A percentile compares a stretch with the other conserved stretches of the same genome.
Evolutionary conservation across 2,797 vertebrate species (phyloP).

Genomic region (Chrosomus eos): DNA sequence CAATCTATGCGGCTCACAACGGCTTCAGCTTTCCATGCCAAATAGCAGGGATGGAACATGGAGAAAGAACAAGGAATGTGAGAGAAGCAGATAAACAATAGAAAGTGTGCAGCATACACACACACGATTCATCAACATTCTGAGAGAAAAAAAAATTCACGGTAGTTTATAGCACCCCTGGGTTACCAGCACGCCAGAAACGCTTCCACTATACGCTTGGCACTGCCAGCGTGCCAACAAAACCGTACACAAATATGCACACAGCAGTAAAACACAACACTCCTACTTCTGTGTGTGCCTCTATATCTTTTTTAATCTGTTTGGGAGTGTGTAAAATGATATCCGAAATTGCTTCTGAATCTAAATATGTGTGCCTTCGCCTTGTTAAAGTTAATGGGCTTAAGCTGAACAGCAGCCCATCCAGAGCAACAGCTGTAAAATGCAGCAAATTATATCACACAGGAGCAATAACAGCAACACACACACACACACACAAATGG

Average conservation of each 20-base stretch:
- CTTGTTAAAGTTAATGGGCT: conserved; percentile 76
- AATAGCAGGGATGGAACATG: background rate
- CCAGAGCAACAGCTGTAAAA: conserved; percentile 73
- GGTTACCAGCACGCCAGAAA: conserved; percentile 43
- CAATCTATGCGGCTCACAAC: background rate
- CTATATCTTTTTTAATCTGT: background rate
- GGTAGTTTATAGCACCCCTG: conserved; percentile 17
- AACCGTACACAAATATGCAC: conserved; percentile 32
- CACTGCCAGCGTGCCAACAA: conserved; percentile 42
- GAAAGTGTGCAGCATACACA: conserved; percentile 9
- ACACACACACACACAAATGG: conserved; percentile 33
- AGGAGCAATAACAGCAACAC: conserved; percentile 30
- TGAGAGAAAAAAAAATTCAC: background rate
- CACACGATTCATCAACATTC: conserved; percentile 34
- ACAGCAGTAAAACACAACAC: conserved; percentile 41
- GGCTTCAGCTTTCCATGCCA: background rate
- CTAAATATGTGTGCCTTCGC: conserved; percentile 50
- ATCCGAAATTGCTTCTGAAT: conserved; percentile 42
- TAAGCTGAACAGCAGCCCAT: conserved; percentile 68
- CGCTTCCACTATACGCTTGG: conserved; percentile 20
- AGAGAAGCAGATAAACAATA: conserved; percentile 7
- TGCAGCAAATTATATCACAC: conserved; percentile 71
- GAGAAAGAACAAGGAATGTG: background rate
- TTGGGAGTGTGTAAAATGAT: conserved; percentile 25
- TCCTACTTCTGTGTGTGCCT: conserved; percentile 26